These are phyloP conservation scores for Phytoseiulus persimilis DNA, from an alignment of 2,888 invertebrate species.

Conservation along the genomic window DNA sequence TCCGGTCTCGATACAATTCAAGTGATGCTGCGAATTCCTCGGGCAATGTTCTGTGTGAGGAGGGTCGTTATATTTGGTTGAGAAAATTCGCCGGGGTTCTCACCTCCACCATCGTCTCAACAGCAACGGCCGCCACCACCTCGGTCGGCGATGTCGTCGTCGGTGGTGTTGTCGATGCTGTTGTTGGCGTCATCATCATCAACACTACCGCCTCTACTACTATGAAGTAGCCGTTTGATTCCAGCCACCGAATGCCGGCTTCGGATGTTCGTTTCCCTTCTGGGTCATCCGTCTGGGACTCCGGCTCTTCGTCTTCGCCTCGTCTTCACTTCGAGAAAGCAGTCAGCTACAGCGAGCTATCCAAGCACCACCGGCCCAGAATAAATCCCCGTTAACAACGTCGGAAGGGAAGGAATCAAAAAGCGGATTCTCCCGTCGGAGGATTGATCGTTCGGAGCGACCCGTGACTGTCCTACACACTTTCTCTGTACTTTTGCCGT, in stretches of 20 bases:
- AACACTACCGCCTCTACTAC: not conserved
- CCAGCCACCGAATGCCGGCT: not conserved
- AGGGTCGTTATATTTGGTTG: no score
- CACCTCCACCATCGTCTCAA: not conserved
- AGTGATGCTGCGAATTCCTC: no score
- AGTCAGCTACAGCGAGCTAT: not conserved
- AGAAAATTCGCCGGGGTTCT: not conserved
- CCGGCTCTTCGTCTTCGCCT: not conserved
- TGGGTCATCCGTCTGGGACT: conserved; percentile 5
- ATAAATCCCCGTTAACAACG: conserved; percentile 5
- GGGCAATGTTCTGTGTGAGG: no score
- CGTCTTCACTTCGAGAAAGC: conserved; percentile 5
- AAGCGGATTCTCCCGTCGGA: not conserved
- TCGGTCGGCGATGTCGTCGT: not conserved
- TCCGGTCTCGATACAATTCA: no score
- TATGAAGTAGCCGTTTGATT: not conserved
- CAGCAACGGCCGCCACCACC: not conserved
- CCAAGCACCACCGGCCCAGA: not conserved
- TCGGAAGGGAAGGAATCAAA: not conserved
- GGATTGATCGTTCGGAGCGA: not conserved
- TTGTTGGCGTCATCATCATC: not conserved
- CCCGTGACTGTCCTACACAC: not conserved
- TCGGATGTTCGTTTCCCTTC: conserved; percentile 5
- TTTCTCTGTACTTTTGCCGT: not conserved
- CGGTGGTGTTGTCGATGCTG: not conserved